Base-by-base conservation (phyloP, 2,888 invertebrate genomes). In the Platycnemis pennipes region DNA sequence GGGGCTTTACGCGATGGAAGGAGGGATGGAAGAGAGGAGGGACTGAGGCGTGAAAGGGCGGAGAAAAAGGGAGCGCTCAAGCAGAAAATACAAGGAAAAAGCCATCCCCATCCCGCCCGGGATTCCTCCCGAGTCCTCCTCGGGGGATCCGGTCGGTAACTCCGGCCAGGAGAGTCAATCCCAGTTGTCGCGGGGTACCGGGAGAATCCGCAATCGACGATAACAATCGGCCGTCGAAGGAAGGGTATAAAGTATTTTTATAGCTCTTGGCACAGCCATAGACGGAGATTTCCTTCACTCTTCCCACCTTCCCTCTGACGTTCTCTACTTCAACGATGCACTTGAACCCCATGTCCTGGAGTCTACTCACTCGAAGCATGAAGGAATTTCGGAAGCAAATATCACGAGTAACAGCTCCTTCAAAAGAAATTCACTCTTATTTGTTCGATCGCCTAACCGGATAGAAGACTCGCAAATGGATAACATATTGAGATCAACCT, bases 31-130 rank as follows among this genome's bases (percentile, higher is more conserved):
- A 63, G 1, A 31, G n/a, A 37, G 77, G 26, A 26, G 37, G 77
- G 77, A 8, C 31, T 13, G 77, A 77, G 31, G 37, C 31, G 77
- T 63, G 31, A 37, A 77, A 37, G 77, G 77, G 77, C 77, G 77
- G 77, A 31, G 77, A 77, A 37, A 77, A 77, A 77, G 77, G 77
- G 26, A 8, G 77, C 77, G 77, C 37, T 77, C 77, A 26, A 77
- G 77, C 77, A 77, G 77, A 77, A 77, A 77, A 77, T 77, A 77
- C 77, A 77, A 77, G 31, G 77, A 37, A 77, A 77, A 37, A n/a
- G 37, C 77, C 77, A 13, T 11, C n/a, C 77, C 77, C 31, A 77
- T 37, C 37, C 77, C 16, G 11, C 77, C 77, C 77, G 16, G 77
- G 37, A 77, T 77, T 77, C 77, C 37, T 77, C 77, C 31, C 8